Base-by-base conservation (phyloP, 2,797 vertebrate genomes). In the Thamnophis elegans region DNA sequence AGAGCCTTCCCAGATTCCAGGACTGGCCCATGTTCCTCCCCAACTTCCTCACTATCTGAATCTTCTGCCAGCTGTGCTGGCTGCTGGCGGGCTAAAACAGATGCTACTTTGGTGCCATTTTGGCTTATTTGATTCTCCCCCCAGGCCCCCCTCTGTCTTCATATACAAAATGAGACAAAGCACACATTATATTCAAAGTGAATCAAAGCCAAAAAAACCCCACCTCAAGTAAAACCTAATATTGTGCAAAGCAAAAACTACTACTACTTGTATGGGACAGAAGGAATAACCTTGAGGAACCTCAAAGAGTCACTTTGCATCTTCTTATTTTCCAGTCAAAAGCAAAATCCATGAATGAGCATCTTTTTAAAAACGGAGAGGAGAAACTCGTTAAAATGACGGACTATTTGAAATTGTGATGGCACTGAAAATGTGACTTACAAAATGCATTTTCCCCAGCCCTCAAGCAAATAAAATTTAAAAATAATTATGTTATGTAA, bases 391-490 rank as follows among this genome's bases (percentile, higher is more conserved):
- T n/a, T n/a, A n/a, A n/a, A n/a, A n/a, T 62, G 28, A 62, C 59
- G 28, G 20, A 28, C 32, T 68, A 13, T 68, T 32, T 68, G 65
- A 68, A 68, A 68, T 68, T 68, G 14, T 68, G 6, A 32, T 36
- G 65, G n/a, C n/a, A 32, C n/a, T 36, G 6, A 32, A 68, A 36
- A 68, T 68, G 14, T 68, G n/a, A 36, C n/a, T 18, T 18, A 32
- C 14, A 68, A 68, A 14, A 32, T 68, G n/a, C 32, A 53, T 86
- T 28, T 22, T 42, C 73, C 78, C 25, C 85, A 89, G 9, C 25
- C 92, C 85, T 4, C 28, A 54, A 68, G 26, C 87, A 90, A 93
- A 94, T 55, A 4, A 68, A 94, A 93, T 90, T 89, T 87, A 51
- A 92, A 94, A 94, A 20, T 1, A 1, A 22, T 91, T 42, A 59